Conservation (phyloP, 2,888 invertebrate genomes). For the Erpobdella octoculata region DNA sequence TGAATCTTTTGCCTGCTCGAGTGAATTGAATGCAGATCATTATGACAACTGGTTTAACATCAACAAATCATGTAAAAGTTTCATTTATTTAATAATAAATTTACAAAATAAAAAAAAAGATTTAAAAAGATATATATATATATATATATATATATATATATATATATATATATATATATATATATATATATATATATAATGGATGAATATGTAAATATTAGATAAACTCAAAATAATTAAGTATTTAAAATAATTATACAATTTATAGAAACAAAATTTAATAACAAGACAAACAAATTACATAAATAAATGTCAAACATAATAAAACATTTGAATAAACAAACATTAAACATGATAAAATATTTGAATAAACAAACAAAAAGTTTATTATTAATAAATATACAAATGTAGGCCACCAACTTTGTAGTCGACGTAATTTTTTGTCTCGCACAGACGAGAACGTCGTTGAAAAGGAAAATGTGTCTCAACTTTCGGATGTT, state of each 20-base stretch:
- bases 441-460: constrained; percentile 80
- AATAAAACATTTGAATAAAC: background rate
- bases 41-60: background rate
- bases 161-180: too few relatives aligned
- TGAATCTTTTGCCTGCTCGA: constrained; percentile 73
- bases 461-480: constrained; percentile 86
- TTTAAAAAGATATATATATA: too few relatives aligned
- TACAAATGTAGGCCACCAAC: background rate
- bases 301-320: background rate
- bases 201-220: too few relatives aligned
- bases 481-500: constrained; percentile 75
- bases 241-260: too few relatives aligned
- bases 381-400: too few relatives aligned
- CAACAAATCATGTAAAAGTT: too few relatives aligned
- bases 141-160: too few relatives aligned
- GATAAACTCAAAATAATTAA: too few relatives aligned
- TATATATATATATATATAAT: too few relatives aligned
- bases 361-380: background rate
- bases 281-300: background rate
- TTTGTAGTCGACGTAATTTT: constrained; percentile 36
- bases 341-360: background rate
- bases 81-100: too few relatives aligned
- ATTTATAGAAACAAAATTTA: background rate
- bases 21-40: background rate
- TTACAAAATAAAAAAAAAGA: too few relatives aligned